Conservation (phyloP, 2,113 vertebrate genomes). For the Psittacula cyanocephala region DNA sequence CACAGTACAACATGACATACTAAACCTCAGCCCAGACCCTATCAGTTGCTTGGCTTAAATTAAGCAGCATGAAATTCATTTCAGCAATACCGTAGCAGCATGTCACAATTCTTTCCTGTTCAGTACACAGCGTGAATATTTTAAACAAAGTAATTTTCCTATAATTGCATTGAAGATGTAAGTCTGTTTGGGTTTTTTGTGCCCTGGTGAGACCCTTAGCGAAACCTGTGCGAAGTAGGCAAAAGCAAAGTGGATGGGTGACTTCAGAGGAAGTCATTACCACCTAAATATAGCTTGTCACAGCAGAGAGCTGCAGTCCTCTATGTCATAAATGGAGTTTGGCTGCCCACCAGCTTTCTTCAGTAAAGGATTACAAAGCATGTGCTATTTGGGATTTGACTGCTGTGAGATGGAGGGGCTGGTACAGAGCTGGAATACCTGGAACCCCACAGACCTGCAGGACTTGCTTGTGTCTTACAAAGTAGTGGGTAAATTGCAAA, state of each 20-base stretch:
- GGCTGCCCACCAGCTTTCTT: constrained; percentile 15
- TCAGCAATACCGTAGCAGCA: not conserved
- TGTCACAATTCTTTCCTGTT: not conserved
- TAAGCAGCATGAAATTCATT: constrained; percentile 3
- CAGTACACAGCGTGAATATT: not conserved
- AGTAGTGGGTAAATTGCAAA: not conserved
- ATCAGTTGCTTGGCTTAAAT: not conserved
- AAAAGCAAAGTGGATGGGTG: not conserved
- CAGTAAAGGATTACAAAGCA: not conserved
- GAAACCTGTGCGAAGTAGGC: not conserved
- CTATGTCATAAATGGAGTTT: not conserved
- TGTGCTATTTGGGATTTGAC: not conserved
- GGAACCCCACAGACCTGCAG: not conserved
- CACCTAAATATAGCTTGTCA: constrained; percentile 5
- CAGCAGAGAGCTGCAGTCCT: not conserved
- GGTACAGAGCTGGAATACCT: not conserved
- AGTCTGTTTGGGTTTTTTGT: not conserved
- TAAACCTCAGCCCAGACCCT: not conserved
- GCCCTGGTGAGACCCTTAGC: not conserved
- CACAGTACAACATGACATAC: not conserved
- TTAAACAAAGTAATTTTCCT: not conserved
- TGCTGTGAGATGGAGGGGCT: not conserved
- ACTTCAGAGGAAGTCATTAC: not conserved
- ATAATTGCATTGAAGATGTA: not conserved
- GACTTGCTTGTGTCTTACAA: not conserved